These are phyloP conservation scores for Pao palembangensis DNA, from an alignment of 2,113 vertebrate species.

Conservation along the genomic window DNA sequence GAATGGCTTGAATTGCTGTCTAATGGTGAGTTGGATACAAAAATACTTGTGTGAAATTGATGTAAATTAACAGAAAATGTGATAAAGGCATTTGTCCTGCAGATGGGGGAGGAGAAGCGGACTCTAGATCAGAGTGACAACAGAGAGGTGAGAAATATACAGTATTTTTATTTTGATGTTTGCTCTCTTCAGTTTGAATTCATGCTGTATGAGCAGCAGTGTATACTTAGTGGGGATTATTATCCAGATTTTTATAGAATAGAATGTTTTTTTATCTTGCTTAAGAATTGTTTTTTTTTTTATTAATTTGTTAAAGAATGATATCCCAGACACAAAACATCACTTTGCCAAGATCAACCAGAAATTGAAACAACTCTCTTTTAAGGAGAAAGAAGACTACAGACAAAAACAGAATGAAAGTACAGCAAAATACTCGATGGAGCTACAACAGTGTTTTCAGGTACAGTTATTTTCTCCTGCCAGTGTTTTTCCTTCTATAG, in stretches of 20 bases:
- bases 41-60: neutral
- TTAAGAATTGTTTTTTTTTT: neutral
- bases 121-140: neutral
- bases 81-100: neutral
- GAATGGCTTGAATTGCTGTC: neutral
- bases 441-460: conserved; percentile 46
- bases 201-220: no score
- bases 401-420: neutral
- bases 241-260: no score
- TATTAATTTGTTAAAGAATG: conserved; percentile 9
- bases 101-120: neutral
- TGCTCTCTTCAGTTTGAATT: no score
- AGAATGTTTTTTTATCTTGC: no score
- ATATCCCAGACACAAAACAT: neutral
- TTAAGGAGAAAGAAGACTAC: conserved; percentile 5
- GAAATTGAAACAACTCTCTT: conserved; percentile 1
- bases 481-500: neutral
- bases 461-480: conserved; percentile 14
- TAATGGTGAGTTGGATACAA: conserved; percentile 27
- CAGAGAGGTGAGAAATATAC: conserved; percentile 19
- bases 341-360: neutral
- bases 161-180: neutral
- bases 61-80: neutral
- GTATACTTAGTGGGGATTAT: no score
- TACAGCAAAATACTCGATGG: neutral